phyloP scores from a whole-genome alignment of 2,888 invertebrate species.

The Xestoiulus laeticollis region DNA sequence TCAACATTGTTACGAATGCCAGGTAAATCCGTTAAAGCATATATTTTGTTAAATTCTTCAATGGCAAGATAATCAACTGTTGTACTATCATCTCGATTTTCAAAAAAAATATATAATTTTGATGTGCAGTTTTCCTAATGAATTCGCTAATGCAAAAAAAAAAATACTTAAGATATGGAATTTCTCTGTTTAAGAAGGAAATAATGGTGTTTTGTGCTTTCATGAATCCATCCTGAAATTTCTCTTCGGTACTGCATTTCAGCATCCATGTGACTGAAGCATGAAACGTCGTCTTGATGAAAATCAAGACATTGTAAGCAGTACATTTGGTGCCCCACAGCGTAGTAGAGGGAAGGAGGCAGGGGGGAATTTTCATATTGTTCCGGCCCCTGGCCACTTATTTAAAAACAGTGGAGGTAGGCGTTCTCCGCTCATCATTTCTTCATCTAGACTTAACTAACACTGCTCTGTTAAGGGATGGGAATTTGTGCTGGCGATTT shows the following conservation, averaged over 20 bases:
- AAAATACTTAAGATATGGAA: not conserved
- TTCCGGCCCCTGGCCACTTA: slow-evolving; percentile 50
- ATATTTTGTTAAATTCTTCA: not conserved
- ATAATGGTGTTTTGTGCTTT: slow-evolving; percentile 30
- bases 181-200: not conserved
- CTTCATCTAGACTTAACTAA: not conserved
- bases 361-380: slow-evolving; percentile 29
- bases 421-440: not conserved
- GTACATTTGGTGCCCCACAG: slow-evolving; percentile 48
- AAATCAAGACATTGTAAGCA: slow-evolving; percentile 52
- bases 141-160: not conserved
- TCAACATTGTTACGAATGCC: slow-evolving; percentile 12
- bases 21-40: not conserved
- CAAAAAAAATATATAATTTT: not conserved
- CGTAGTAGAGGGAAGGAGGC: slow-evolving; percentile 21
- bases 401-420: slow-evolving; percentile 52
- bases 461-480: not conserved
- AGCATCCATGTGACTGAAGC: slow-evolving; percentile 54
- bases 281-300: slow-evolving; percentile 54
- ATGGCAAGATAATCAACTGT: not conserved
- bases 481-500: not conserved
- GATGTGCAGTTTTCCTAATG: not conserved
- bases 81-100: not conserved
- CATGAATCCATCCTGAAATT: not conserved
- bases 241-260: slow-evolving; percentile 12